Conservation (phyloP, 2,797 vertebrate genomes). For the Sebastes iracundus region DNA sequence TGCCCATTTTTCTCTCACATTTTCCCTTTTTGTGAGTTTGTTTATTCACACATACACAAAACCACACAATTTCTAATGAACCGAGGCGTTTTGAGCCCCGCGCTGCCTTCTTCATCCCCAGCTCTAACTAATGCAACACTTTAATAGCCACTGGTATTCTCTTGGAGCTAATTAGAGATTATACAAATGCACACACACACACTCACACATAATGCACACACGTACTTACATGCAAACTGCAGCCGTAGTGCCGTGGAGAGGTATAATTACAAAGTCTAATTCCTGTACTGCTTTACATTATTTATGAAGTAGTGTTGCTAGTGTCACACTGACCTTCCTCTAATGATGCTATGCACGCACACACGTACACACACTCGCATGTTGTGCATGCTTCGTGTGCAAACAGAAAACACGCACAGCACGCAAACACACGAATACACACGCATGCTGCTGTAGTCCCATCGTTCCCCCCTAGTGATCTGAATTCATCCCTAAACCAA, state of each 20-base stretch:
- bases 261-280: slow-evolving; percentile 82
- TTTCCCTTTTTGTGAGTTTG: background rate
- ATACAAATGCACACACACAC: slow-evolving; percentile 35
- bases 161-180: slow-evolving; percentile 69
- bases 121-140: slow-evolving; percentile 52
- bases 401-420: slow-evolving; percentile 1
- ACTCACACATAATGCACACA: slow-evolving; percentile 4
- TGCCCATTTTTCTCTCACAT: background rate
- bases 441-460: background rate
- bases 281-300: slow-evolving; percentile 75
- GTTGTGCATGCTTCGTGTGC: slow-evolving; percentile 12
- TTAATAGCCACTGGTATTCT: slow-evolving; percentile 64
- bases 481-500: slow-evolving; percentile 52
- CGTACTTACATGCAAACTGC: slow-evolving; percentile 43
- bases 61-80: slow-evolving; percentile 47
- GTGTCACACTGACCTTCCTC: slow-evolving; percentile 75
- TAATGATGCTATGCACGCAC: slow-evolving; percentile 62
- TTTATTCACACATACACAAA: background rate
- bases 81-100: slow-evolving; percentile 7
- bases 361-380: background rate
- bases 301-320: slow-evolving; percentile 72
- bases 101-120: slow-evolving; percentile 20
- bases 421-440: background rate
- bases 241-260: slow-evolving; percentile 42
- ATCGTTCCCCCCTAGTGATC: slow-evolving; percentile 42